These are phyloP conservation scores for Platorchestia sp. DNA, from an alignment of 1,140 invertebrate species.

Conservation along the genomic window DNA sequence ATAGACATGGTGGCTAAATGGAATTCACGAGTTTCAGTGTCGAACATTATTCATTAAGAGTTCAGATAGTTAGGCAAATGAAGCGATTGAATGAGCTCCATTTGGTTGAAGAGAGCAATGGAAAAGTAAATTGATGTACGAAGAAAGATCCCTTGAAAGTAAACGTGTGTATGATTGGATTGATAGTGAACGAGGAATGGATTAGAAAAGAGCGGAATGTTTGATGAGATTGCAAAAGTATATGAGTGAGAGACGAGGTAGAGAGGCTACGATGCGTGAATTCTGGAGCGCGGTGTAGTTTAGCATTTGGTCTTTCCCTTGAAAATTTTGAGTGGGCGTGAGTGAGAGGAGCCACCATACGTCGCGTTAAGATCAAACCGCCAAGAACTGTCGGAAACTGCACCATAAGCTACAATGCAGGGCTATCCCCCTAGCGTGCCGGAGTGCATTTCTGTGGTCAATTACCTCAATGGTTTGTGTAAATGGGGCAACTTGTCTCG, in stretches of 20 bases:
- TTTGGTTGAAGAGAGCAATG: background rate
- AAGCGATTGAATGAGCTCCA: background rate
- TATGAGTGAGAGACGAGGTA: background rate
- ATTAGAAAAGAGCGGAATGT: background rate
- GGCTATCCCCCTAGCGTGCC: background rate
- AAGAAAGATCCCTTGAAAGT: no score
- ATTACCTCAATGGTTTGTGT: background rate
- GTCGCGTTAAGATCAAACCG: background rate
- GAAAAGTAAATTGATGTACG: background rate
- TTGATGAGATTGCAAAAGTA: background rate
- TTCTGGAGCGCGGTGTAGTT: background rate
- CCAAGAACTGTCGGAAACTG: background rate
- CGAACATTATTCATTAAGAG: background rate
- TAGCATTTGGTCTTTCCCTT: background rate
- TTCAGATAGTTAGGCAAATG: background rate
- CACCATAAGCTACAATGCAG: background rate
- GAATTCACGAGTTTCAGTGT: background rate
- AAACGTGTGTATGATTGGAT: no score
- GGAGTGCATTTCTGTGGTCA: background rate
- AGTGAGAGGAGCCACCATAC: background rate
- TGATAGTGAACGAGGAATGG: background rate
- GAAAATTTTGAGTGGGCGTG: background rate
- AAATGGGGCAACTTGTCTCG: background rate
- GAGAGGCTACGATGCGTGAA: background rate
- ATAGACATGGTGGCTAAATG: no score